phyloP scores from a whole-genome alignment of 1,140 invertebrate genomes.

The Cherax quadricarinatus region DNA sequence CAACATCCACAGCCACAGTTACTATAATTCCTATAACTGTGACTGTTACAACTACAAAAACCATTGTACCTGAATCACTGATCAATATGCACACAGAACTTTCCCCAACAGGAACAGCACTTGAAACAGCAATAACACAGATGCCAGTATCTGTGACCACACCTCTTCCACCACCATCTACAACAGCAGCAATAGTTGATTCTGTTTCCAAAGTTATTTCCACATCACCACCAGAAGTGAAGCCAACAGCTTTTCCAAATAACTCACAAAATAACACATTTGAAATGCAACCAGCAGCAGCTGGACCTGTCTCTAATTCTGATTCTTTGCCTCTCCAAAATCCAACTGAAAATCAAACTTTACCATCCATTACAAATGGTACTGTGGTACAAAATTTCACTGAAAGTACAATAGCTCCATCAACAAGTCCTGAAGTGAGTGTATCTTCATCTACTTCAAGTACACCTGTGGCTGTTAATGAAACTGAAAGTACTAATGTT shows the following conservation, averaged over 20 bases:
- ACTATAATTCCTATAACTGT: slow-evolving; percentile 30
- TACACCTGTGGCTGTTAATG: neutral
- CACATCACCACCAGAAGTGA: neutral
- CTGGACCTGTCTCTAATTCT: neutral
- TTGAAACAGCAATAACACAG: neutral
- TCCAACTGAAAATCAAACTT: neutral
- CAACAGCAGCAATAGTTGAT: neutral
- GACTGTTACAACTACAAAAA: slow-evolving; percentile 47
- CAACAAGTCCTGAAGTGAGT: neutral
- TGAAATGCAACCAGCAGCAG: neutral
- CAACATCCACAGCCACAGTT: neutral
- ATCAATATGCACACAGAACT: neutral
- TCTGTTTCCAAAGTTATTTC: neutral
- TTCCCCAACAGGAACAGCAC: neutral
- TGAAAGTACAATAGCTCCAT: neutral
- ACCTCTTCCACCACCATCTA: neutral
- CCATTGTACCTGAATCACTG: neutral
- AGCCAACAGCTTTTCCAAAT: neutral
- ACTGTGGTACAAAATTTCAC: neutral
- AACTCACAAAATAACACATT: neutral
- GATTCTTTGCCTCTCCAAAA: neutral
- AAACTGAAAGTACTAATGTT: neutral
- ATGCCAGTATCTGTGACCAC: neutral
- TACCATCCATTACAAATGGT: neutral
- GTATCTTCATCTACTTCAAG: neutral